Evolutionary conservation across 2,888 invertebrate genomes (phyloP).

Genomic region (Drosophila longiperda): DNA sequence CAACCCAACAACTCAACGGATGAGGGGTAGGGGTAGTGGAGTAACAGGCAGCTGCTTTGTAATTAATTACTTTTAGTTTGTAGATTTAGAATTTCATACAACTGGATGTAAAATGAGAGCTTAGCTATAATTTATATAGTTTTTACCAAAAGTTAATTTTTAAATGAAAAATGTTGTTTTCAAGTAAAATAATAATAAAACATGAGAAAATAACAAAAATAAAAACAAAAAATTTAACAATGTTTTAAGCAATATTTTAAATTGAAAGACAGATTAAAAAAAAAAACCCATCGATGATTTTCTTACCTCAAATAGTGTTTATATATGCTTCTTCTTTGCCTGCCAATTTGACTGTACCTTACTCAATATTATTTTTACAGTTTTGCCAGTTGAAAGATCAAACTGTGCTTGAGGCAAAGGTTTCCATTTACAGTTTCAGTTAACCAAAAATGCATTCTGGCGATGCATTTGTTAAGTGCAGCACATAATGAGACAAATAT

Average conservation of each 20-base stretch:
- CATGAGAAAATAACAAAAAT: too few relatives aligned
- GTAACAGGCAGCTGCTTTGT: slow-evolving; percentile 42
- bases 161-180: too few relatives aligned
- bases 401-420: neutral
- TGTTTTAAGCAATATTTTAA: neutral
- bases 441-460: slow-evolving; percentile 33
- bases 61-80: slow-evolving; percentile 6
- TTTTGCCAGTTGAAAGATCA: neutral
- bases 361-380: neutral
- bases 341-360: neutral
- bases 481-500: slow-evolving; percentile 45
- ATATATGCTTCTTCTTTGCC: neutral
- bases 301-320: neutral
- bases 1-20: too few relatives aligned
- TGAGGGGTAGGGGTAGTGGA: neutral
- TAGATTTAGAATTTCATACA: slow-evolving; percentile 1
- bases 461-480: slow-evolving; percentile 38
- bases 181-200: neutral
- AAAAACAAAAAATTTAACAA: too few relatives aligned
- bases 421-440: slow-evolving; percentile 3
- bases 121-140: neutral
- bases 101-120: neutral
- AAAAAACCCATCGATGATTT: rapidly evolving
- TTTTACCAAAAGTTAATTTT: neutral
- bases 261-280: neutral